Evolutionary conservation across 2,888 invertebrate genomes (phyloP).

Genomic region (Neocrepidodera transversa): DNA sequence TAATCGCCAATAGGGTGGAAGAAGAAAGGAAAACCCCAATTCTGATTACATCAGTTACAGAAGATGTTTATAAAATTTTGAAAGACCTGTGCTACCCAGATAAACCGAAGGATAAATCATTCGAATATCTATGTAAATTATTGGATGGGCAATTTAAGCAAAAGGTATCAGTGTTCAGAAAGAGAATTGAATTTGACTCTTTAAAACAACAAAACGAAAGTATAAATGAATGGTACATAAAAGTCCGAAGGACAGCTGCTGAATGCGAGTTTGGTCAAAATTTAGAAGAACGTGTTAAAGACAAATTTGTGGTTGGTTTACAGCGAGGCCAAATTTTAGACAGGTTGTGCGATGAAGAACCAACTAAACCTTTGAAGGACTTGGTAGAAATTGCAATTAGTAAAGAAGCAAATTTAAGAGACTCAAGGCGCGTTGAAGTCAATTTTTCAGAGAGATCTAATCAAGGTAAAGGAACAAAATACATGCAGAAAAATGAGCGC

Average conservation of each 20-base stretch:
- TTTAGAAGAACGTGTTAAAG: slow-evolving; percentile 10
- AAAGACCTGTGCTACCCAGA: slow-evolving; percentile 32
- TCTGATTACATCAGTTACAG: slow-evolving; percentile 25
- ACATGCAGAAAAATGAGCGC: background rate
- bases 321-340: too few species aligned
- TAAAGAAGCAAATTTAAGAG: slow-evolving; percentile 15
- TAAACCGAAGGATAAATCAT: slow-evolving; percentile 20
- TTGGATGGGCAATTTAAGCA: slow-evolving; percentile 25
- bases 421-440: too few species aligned
- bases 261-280: slow-evolving; percentile 38
- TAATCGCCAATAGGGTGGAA: slow-evolving; percentile 27
- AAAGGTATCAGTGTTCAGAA: slow-evolving; percentile 30
- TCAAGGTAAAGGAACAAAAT: background rate
- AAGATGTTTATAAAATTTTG: slow-evolving; percentile 32
- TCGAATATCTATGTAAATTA: background rate
- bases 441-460: background rate
- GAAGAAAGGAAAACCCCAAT: slow-evolving; percentile 29
- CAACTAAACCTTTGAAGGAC: slow-evolving; percentile 9
- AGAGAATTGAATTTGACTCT: too few species aligned
- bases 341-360: slow-evolving; percentile 22
- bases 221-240: slow-evolving; percentile 36
- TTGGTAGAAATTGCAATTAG: slow-evolving; percentile 8
- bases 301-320: slow-evolving; percentile 28
- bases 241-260: slow-evolving; percentile 34
- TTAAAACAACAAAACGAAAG: too few species aligned